Conservation (phyloP, 2,888 invertebrate genomes). For the Fragum whitleyi region DNA sequence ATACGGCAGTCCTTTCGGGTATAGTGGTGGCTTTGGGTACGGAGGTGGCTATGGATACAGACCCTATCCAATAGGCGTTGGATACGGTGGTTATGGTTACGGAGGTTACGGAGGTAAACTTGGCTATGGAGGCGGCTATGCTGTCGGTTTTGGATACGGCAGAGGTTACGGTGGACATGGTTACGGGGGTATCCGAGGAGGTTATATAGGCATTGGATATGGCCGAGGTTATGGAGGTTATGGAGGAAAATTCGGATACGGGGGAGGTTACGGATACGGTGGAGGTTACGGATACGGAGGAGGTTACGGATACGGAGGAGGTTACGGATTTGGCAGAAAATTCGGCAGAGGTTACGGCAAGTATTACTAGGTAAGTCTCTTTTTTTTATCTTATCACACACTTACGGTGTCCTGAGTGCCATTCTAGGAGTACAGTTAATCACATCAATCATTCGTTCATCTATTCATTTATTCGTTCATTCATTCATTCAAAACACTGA, state of each 20-base stretch:
- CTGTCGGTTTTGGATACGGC: background rate
- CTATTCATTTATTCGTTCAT: too few species aligned
- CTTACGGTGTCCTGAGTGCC: too few species aligned
- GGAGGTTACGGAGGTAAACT: background rate
- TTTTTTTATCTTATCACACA: too few species aligned
- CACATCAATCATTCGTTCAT: too few species aligned
- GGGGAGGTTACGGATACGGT: background rate
- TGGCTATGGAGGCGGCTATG: background rate
- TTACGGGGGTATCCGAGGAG: background rate
- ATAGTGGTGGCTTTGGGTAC: background rate
- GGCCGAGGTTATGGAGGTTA: background rate
- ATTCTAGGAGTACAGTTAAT: too few species aligned
- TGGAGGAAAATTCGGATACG: background rate
- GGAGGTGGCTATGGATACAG: background rate
- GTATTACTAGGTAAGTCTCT: background rate
- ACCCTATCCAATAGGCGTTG: background rate
- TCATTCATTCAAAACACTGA: too few species aligned
- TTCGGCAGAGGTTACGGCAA: background rate
- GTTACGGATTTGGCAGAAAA: background rate
- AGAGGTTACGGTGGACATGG: background rate
- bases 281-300: background rate
- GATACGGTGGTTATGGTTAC: background rate
- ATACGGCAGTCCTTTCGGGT: background rate
- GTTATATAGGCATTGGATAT: constrained; percentile 4
- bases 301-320: background rate